Base-by-base conservation (phyloP, 1,140 invertebrate species). In the Bombus ignitus region DNA sequence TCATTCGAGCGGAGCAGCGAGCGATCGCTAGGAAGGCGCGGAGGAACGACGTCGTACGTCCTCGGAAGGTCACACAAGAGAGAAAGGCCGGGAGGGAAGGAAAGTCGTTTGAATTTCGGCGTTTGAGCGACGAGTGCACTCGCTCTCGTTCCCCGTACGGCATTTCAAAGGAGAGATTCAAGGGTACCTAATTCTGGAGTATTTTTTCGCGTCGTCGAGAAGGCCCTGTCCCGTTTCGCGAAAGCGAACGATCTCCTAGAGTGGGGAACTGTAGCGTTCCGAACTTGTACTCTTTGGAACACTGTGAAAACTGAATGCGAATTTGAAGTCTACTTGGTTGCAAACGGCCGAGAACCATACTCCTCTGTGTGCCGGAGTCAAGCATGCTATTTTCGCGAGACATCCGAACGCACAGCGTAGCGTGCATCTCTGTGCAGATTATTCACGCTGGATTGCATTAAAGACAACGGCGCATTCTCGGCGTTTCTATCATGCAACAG, bases 351-450 rank as follows among this genome's bases (percentile, higher is more conserved):
- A 37, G 44, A 62, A 53, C 32, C 35, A 39, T 18, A 0, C 53
- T 39, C 25, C 35, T n/a, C 35, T 39, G 37, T 77, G 25, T 28
- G 39, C 15, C 15, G 18, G 32, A 73, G 72, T 83, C 53, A 83
- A 83, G 35, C 81, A 37, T 42, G 59, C 73, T 77, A 83, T 83
- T 83, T 83, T 77, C 18, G 81, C 76, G 44, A 42, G 62, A 77
- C 73, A 44, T 65, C 13, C 39, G 44, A 74, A 82, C 42, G 73
- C 42, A 47, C 32, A 28, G 59, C 8, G 68, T 32, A 39, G 28
- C 35, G 22, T 39, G 59, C 15, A 39, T 53, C 73, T 68, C 25
- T 65, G 6, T 18, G 25, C 18, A 22, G 72, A 83, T 83, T 83
- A 83, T 83, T 83, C 59, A 47, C 44, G 35, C 12, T 12, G 59